Percentiles rank a stretch among this genome's conserved stretches.
phyloP scores from a whole-genome alignment of 2,888 invertebrate genomes.

The Zele albiditarsus region DNA sequence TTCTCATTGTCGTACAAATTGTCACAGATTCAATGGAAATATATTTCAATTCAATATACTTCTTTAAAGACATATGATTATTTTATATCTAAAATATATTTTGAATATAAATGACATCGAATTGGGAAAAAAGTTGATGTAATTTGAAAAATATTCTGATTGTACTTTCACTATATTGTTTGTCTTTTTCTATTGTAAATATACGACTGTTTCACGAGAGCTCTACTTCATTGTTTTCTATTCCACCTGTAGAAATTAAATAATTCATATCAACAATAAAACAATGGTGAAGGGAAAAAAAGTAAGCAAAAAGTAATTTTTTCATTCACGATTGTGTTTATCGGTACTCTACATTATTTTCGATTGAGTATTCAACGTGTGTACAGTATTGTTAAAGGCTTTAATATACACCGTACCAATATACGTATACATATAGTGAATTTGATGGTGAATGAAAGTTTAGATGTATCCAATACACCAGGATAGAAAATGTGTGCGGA shows the following conservation, averaged over 20 bases:
- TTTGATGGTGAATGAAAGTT: conserved; percentile 19
- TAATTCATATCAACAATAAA: neutral
- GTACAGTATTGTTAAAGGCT: neutral
- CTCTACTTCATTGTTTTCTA: too few species aligned
- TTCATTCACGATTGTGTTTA: neutral
- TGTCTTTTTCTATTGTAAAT: too few species aligned
- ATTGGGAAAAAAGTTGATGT: too few species aligned
- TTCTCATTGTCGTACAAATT: too few species aligned
- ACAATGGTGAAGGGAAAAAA: neutral
- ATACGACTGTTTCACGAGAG: too few species aligned
- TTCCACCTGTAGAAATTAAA: neutral
- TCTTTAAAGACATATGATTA: neutral
- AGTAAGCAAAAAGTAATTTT: neutral
- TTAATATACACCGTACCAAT: neutral
- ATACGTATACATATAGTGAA: neutral
- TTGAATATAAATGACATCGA: too few species aligned
- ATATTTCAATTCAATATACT: too few species aligned
- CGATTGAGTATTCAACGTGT: neutral
- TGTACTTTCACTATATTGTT: too few species aligned
- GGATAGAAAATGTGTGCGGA: neutral
- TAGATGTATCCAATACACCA: conserved; percentile 3
- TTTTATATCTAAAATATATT: too few species aligned
- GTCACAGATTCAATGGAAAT: too few species aligned
- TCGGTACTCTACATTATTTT: neutral
- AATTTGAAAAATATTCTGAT: too few species aligned